These are phyloP conservation scores for Myxocyprinus asiaticus DNA, from an alignment of 2,113 vertebrate species.

Conservation along the genomic window DNA sequence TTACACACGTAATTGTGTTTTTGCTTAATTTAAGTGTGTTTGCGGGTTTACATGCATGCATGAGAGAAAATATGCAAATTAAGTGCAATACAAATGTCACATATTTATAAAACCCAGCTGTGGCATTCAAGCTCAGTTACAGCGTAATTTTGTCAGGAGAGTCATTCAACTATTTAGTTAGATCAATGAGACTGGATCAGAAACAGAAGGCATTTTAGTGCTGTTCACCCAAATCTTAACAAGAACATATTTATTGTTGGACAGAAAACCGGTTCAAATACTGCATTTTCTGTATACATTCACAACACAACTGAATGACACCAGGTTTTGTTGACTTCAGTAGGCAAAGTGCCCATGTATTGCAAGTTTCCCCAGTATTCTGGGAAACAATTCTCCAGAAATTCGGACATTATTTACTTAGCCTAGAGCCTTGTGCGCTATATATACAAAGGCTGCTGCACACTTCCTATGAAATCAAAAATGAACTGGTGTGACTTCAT, in stretches of 20 bases:
- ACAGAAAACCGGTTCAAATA: neutral
- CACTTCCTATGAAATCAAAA: too few relatives aligned
- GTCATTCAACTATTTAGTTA: neutral
- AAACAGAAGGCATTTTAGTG: neutral
- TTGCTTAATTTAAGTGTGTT: neutral
- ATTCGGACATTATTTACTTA: too few relatives aligned
- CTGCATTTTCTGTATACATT: neutral
- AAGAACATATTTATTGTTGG: neutral
- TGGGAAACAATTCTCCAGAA: too few relatives aligned
- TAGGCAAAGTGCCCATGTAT: neutral
- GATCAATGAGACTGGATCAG: neutral
- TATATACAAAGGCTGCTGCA: too few relatives aligned
- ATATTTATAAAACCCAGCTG: neutral
- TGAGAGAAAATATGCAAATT: neutral
- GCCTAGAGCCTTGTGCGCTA: too few relatives aligned
- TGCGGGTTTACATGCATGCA: neutral
- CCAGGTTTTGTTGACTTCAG: neutral
- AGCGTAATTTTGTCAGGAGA: neutral
- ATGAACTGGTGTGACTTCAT: too few relatives aligned
- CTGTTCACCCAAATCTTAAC: constrained; percentile 25
- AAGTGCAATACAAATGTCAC: neutral
- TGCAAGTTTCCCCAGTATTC: too few relatives aligned
- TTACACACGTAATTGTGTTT: too few relatives aligned
- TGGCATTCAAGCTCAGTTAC: neutral
- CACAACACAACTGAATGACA: neutral